Evolutionary conservation across 2,113 vertebrate species (phyloP).

Genomic region (Dasypus novemcinctus): DNA sequence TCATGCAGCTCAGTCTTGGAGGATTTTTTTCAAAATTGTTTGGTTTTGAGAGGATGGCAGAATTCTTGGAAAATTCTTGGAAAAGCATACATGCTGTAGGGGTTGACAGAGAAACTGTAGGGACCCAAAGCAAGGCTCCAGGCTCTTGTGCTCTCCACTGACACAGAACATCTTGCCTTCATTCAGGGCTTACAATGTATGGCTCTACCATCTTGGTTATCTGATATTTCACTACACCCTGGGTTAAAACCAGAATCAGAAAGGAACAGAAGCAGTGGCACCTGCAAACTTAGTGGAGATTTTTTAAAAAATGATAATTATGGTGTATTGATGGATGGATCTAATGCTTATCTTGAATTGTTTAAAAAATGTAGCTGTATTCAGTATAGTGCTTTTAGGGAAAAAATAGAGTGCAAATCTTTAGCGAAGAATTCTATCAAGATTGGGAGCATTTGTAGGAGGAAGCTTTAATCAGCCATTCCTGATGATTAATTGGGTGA

Average conservation of each 20-base stretch:
- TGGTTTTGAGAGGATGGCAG: neutral
- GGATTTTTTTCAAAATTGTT: neutral
- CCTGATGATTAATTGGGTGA: neutral
- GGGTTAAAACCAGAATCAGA: neutral
- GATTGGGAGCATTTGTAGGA: neutral
- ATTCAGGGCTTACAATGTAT: rapidly evolving
- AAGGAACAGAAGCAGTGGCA: neutral
- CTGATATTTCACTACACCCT: neutral
- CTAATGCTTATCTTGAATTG: neutral
- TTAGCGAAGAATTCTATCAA: neutral
- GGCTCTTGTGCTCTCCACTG: too few species aligned
- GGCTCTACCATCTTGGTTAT: neutral
- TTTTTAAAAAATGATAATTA: neutral
- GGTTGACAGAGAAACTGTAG: neutral
- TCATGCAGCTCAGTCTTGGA: neutral
- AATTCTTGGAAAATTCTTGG: neutral
- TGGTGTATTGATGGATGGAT: neutral
- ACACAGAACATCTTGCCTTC: neutral
- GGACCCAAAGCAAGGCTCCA: rapidly evolving
- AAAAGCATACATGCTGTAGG: rapidly evolving
- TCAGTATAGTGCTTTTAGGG: neutral
- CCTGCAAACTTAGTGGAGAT: neutral
- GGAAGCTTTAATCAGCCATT: neutral
- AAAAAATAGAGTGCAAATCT: neutral
- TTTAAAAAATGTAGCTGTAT: neutral